A percentile compares a stretch with the other conserved stretches of the same genome.
These are phyloP conservation scores for Montipora efflorescens DNA, from an alignment of 64 coral and sea anemone genomes.

Conservation along the genomic window DNA sequence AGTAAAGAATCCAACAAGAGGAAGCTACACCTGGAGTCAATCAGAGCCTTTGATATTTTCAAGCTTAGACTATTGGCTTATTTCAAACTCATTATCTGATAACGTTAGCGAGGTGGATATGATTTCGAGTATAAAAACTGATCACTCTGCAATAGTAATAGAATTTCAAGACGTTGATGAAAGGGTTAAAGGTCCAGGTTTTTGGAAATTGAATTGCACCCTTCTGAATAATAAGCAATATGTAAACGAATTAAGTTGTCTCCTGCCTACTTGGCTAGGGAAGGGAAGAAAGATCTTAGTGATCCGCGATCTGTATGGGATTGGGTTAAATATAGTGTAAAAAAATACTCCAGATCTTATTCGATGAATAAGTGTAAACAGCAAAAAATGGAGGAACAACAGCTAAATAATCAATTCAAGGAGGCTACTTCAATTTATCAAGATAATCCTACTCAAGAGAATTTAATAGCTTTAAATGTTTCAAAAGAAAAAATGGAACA, in stretches of 20 bases:
- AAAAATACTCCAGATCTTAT: constrained; percentile 41
- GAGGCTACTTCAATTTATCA: not conserved
- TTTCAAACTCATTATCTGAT: constrained; percentile 2
- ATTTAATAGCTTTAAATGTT: not conserved
- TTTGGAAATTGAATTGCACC: constrained; percentile 64
- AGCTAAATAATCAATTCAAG: not conserved
- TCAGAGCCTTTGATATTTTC: constrained; percentile 2
- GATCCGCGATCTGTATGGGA: constrained; percentile 52
- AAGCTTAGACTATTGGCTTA: not conserved
- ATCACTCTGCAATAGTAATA: constrained; percentile 26
- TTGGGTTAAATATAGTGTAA: constrained; percentile 54
- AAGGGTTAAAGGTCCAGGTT: constrained; percentile 28
- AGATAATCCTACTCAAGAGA: constrained; percentile 31
- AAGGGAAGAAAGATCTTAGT: not conserved
- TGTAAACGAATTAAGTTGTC: constrained; percentile 34
- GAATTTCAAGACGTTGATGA: constrained; percentile 29
- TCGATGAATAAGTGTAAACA: constrained; percentile 21
- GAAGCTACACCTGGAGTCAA: constrained; percentile 28
- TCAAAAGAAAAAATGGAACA: constrained; percentile 39
- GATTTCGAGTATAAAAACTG: not conserved
- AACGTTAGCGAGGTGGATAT: not conserved
- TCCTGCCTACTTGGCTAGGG: not conserved
- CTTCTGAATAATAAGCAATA: constrained; percentile 32
- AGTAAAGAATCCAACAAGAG: not conserved
- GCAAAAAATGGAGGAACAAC: not conserved